Evolutionary conservation across 2,113 vertebrate species (phyloP), one percentile per base, ranked within the genome.

Genomic region (Dicerorhinus sumatrensis): DNA sequence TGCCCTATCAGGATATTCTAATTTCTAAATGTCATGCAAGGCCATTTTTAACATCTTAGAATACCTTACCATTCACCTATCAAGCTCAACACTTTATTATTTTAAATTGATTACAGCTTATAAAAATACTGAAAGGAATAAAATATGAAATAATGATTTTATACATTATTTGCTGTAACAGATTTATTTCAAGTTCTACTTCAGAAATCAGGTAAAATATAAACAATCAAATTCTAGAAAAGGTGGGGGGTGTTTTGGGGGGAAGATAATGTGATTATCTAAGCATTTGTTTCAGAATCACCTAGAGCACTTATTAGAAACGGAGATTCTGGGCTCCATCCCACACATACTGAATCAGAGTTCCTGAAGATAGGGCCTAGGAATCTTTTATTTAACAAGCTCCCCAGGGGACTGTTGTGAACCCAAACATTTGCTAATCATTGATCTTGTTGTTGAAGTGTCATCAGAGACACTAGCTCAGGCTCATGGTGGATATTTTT

Each of bases 1-100:
- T 93, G 12, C 17, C 8, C 51, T 77, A 23, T n/a, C 56, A 89
- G 17, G 17, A 39, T 46, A 86, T 77, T 80, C 51, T 91, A 48
- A 92, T 82, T 96, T 91, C 56, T 96, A 79, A 82, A 65, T 70
- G 65, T 75, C 33, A 58, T 20, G 9, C n/a, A 72, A 96, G 27
- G 62, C 70, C 51, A 93, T 58, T 86, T 85, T 81, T 89, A 96
- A 79, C 48, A 85, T 58, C 25, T 58, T 77, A 3, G 8, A 89
- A 77, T 73, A 88, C 33, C 18, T 91, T 65, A 65, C 6, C 25
- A 60, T 56, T 96, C 56, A 80, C 46, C 16, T 94, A 90, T 65
- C 14, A 86, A 96, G 5, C 8, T 84, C 54, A 36, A 93, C 0
- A n/a, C 3, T 31, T 91, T 14, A 79, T 88, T 88, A 94, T 86